A percentile compares a stretch with the other conserved stretches of the same genome.
phyloP scores from a whole-genome alignment of 2,113 vertebrate species.

The Sclerurus mexicanus region DNA sequence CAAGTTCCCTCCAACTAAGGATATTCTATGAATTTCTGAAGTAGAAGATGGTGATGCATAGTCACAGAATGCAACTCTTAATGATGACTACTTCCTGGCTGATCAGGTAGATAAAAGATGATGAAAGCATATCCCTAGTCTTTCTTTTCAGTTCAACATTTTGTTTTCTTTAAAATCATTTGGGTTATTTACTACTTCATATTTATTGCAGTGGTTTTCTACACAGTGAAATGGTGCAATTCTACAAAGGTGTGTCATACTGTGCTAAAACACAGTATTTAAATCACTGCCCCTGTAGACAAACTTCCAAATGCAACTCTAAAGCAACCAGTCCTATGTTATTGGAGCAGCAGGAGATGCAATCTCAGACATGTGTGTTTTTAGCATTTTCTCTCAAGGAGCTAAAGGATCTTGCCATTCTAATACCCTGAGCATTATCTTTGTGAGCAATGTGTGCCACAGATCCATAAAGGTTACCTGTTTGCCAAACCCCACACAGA shows the following conservation, averaged over 20 bases:
- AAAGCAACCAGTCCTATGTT: not conserved
- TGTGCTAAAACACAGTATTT: not conserved
- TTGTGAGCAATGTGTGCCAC: accelerated
- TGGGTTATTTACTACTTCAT: not conserved
- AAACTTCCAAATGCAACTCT: not conserved
- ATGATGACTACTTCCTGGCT: not conserved
- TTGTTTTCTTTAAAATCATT: not conserved
- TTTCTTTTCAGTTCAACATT: not conserved
- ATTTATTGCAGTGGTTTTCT: not conserved
- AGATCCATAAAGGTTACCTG: not conserved
- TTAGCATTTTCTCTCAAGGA: not conserved
- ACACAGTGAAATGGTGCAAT: not conserved
- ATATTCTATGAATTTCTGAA: not conserved
- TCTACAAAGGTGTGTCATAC: not conserved
- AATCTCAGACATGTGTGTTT: not conserved
- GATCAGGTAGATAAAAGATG: not conserved
- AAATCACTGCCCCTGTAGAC: not conserved
- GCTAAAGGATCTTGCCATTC: not conserved
- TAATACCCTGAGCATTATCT: not conserved
- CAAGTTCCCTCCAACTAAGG: not conserved
- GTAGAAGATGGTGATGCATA: not conserved
- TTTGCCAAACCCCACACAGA: not conserved
- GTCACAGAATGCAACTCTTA: not conserved
- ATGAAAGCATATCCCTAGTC: not conserved
- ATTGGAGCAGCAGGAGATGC: not conserved